These are phyloP conservation scores for Gobionotothen gibberifrons DNA, from an alignment of 2,797 vertebrate species.

Conservation along the genomic window DNA sequence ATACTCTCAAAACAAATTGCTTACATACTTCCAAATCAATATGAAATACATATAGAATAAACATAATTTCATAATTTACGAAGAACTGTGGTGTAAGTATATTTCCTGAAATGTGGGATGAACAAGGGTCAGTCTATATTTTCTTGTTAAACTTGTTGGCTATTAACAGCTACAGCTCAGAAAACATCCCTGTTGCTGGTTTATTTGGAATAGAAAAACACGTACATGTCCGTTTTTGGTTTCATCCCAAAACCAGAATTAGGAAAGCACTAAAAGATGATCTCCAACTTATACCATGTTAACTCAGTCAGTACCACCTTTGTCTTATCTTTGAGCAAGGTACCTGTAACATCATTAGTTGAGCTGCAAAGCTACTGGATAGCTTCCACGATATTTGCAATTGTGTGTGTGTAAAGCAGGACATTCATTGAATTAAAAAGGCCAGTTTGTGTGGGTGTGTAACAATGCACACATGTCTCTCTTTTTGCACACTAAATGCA, in stretches of 20 bases:
- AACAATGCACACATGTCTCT: constrained; percentile 15
- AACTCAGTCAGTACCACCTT: background rate
- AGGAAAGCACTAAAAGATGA: background rate
- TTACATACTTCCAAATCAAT: background rate
- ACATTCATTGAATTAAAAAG: constrained; percentile 24
- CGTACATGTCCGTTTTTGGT: background rate
- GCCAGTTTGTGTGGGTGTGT: constrained; percentile 20
- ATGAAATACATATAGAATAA: background rate
- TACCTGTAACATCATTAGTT: background rate
- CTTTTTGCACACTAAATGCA: background rate
- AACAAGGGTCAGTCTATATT: no score
- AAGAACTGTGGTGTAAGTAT: no score
- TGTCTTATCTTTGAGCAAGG: constrained; percentile 8
- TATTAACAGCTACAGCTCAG: background rate
- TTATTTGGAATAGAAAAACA: constrained; percentile 6
- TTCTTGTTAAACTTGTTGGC: background rate
- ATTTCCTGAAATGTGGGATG: no score
- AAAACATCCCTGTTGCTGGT: background rate
- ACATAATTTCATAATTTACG: background rate
- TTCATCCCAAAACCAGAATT: constrained; percentile 1
- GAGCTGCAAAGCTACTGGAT: background rate
- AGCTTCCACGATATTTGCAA: constrained; percentile 2
- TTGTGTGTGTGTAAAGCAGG: background rate
- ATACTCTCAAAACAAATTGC: background rate
- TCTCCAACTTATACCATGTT: background rate